Percentiles rank a stretch among this genome's conserved stretches.
These are phyloP conservation scores for Hydrophis major DNA, from an alignment of 2,797 vertebrate species.

Conservation along the genomic window DNA sequence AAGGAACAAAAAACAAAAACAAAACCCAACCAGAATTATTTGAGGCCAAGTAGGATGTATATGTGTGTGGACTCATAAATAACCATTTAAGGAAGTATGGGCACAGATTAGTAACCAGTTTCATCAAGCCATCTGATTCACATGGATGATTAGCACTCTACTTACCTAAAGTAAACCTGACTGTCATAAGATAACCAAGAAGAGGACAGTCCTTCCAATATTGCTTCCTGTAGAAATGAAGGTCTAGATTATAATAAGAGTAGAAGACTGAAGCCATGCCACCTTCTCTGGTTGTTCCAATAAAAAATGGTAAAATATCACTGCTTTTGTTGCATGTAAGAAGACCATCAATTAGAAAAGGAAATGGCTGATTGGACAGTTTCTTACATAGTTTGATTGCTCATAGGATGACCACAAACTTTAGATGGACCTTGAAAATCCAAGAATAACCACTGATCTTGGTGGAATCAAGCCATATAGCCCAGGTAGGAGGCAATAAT, in stretches of 20 bases:
- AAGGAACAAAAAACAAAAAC: background rate
- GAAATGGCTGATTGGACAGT: background rate
- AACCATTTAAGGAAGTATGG: background rate
- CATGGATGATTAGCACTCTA: background rate
- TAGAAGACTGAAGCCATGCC: background rate
- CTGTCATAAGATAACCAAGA: background rate
- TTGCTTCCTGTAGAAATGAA: background rate
- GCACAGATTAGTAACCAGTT: background rate
- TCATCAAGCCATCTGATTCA: background rate
- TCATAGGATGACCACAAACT: background rate
- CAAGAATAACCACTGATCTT: background rate
- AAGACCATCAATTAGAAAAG: background rate
- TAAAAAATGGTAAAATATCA: background rate
- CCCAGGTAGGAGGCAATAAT: background rate
- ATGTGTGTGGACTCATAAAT: background rate
- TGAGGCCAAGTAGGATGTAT: background rate
- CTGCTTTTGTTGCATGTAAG: background rate
- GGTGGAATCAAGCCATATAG: background rate
- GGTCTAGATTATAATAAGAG: background rate
- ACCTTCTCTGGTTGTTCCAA: background rate
- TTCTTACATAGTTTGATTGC: background rate
- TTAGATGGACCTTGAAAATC: background rate
- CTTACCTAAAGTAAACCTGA: background rate
- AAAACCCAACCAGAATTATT: background rate
- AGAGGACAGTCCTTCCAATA: background rate